Evolutionary conservation across 2,113 vertebrate species (phyloP).

Genomic region (rabbit (Oryctolagus cuniculus)): mOryCun1.1 NC_091451.1:33466501-33467000

Average conservation of each 20-base stretch:
- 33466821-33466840: rapidly evolving
- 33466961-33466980: not conserved
- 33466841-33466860: not conserved
- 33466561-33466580: not conserved
- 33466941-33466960: not conserved
- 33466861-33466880: rapidly evolving
- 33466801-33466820: not conserved
- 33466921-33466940: not conserved
- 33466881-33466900: not conserved
- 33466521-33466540: not conserved
- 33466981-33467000: not conserved
- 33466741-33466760: not conserved
- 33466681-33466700: not conserved
- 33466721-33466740: not conserved
- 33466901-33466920: not conserved
- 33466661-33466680: not conserved
- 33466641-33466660: not conserved
- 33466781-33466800: not conserved
- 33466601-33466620: not conserved
- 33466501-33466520: not conserved
- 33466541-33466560: not conserved
- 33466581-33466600: not conserved
- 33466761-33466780: not conserved
- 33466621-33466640: not conserved
- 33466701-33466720: not conserved